phyloP scores from a whole-genome alignment of 2,888 invertebrate genomes.

The Argyresthia goedartella region DNA sequence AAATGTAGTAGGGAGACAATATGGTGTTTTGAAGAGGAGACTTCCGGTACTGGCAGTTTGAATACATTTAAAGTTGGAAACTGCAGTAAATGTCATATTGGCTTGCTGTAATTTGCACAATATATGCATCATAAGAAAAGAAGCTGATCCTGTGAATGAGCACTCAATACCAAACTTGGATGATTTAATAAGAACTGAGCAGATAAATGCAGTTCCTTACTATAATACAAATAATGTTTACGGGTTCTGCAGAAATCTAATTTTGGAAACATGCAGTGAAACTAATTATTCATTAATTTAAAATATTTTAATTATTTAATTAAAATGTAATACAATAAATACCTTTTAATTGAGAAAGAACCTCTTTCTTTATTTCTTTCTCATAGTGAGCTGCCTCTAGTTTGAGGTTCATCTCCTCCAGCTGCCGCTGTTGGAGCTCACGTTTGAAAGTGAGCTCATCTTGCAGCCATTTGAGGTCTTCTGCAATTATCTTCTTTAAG shows the following conservation, averaged over 20 bases:
- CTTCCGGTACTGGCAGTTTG: conserved; percentile 23
- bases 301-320: no score
- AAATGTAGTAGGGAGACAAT: conserved; percentile 17
- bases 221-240: not conserved
- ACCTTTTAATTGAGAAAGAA: not conserved
- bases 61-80: conserved; percentile 15
- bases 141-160: conserved; percentile 11
- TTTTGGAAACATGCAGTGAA: not conserved
- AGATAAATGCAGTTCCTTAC: not conserved
- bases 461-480: not conserved
- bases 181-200: conserved; percentile 1
- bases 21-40: conserved; percentile 20
- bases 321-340: not conserved
- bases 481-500: not conserved
- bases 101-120: conserved; percentile 15
- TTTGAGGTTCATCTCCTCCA: not conserved
- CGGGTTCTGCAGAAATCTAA: not conserved
- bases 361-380: not conserved
- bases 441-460: no score
- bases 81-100: conserved; percentile 11
- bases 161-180: conserved; percentile 9
- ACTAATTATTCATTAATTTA: not conserved
- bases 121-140: conserved; percentile 10
- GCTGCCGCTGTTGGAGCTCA: not conserved
- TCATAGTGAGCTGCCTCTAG: not conserved